Evolutionary conservation across 2,113 vertebrate species (phyloP), one percentile per base, ranked within the genome.

Genomic region (Callaeas wilsoni): DNA sequence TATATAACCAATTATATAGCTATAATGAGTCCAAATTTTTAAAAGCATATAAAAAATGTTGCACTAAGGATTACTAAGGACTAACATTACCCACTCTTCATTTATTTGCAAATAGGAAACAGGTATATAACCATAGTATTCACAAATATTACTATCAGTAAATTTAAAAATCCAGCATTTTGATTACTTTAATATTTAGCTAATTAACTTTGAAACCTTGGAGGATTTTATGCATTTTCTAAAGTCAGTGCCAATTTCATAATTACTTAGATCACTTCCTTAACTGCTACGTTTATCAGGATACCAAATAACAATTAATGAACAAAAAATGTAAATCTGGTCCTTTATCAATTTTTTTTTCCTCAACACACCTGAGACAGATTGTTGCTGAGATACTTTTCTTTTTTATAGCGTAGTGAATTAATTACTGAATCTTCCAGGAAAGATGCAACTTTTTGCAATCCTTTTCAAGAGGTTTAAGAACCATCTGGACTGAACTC

Each of bases 11-110:
- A 95, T 97, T 97, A 97, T 67, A 87, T 52, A 56, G 86, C 93
- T 95, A 90, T 97, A 98, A 97, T 92, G 93, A 98, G 74, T 88
- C 70, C 71, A 90, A 84, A 96, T 92, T 97, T 97, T 52, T 92
- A 97, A 96, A 97, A 88, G 26, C 74, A 97, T 94, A 97, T 95
- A 97, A 97, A 96, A 97, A 97, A 95, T 92, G 85, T 87, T 96
- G 55, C 79, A 94, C 87, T 64, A 39, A 97, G 95, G 90, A 97
- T 95, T 95, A 80, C 95, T 95, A 63, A 94, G 94, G 63, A 86
- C 59, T 83, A 94, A 67, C 64, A 86, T 95, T 96, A 74, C 75
- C 59, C 33, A 8, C 21, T 92, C 46, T 84, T 96, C 65, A 56
- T 90, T 97, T 81, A 79, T 93, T 97, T 77, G 74, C 75, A 95